phyloP scores from a whole-genome alignment of 2,888 invertebrate genomes.

The Epinotia nisella region DNA sequence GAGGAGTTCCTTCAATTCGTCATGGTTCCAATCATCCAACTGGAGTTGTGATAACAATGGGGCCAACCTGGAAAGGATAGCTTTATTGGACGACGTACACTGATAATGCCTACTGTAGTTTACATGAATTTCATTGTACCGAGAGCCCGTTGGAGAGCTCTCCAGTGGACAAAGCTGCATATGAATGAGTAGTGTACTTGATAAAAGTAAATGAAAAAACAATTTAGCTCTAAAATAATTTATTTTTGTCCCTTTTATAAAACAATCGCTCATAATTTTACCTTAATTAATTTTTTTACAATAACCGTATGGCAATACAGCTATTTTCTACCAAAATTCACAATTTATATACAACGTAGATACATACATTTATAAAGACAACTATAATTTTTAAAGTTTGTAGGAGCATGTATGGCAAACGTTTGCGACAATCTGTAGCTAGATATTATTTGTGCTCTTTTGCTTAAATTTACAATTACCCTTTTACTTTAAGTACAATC shows the following conservation, averaged over 20 bases:
- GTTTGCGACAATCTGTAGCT: constrained; percentile 16
- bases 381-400: constrained; percentile 24
- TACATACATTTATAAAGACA: constrained; percentile 41
- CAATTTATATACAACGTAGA: constrained; percentile 58
- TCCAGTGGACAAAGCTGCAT: too few relatives aligned
- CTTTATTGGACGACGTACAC: too few relatives aligned
- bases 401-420: constrained; percentile 27
- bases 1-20: too few relatives aligned
- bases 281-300: constrained; percentile 70
- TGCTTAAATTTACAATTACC: constrained; percentile 51
- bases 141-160: too few relatives aligned
- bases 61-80: too few relatives aligned
- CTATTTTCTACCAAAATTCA: constrained; percentile 64
- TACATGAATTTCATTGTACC: too few relatives aligned
- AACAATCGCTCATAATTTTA: constrained; percentile 76
- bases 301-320: constrained; percentile 73
- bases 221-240: constrained; percentile 81
- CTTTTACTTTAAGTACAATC: constrained; percentile 56
- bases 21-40: too few relatives aligned
- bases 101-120: too few relatives aligned
- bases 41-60: too few relatives aligned
- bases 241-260: constrained; percentile 81
- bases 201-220: constrained; percentile 46
- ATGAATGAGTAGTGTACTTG: too few relatives aligned
- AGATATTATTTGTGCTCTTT: constrained; percentile 30